Conservation (phyloP, 2,888 invertebrate genomes). For the Mamestra brassicae region DNA sequence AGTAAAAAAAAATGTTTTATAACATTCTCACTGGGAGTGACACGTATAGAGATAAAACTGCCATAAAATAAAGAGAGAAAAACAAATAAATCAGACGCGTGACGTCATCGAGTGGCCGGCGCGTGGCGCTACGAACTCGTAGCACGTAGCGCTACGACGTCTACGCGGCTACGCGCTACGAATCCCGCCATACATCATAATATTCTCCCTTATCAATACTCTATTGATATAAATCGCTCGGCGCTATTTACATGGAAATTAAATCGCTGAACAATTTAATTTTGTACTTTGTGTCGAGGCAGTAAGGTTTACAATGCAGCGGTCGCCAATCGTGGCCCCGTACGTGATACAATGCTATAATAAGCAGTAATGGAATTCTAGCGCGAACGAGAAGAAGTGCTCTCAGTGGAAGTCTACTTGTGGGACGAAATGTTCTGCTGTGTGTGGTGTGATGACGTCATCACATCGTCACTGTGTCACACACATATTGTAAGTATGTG, state of each 20-base stretch:
- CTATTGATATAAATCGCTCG: conserved; percentile 61
- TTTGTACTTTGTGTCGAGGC: conserved; percentile 7
- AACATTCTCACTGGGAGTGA: neutral
- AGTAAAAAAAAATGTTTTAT: neutral
- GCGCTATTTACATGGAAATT: conserved; percentile 56
- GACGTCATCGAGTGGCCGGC: conserved; percentile 27
- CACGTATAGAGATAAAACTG: conserved; percentile 1
- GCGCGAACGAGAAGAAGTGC: conserved; percentile 18
- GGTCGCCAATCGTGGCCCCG: neutral
- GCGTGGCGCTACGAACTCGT: conserved; percentile 37
- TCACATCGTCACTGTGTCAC: neutral
- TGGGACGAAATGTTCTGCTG: neutral
- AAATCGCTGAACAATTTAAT: conserved; percentile 13
- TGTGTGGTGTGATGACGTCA: neutral
- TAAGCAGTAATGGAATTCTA: conserved; percentile 45
- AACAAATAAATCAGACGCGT: conserved; percentile 21
- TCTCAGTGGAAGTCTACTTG: conserved; percentile 6
- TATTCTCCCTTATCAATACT: conserved; percentile 60
- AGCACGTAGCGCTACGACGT: conserved; percentile 59
- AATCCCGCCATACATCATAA: conserved; percentile 52
- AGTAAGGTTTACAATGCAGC: conserved; percentile 31
- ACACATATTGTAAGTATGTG: neutral
- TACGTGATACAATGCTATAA: conserved; percentile 51
- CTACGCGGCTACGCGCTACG: conserved; percentile 53
- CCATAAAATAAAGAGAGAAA: neutral